These are phyloP conservation scores for Sebastes itinus DNA, from an alignment of 2,797 vertebrate species.

Conservation along the genomic window DNA sequence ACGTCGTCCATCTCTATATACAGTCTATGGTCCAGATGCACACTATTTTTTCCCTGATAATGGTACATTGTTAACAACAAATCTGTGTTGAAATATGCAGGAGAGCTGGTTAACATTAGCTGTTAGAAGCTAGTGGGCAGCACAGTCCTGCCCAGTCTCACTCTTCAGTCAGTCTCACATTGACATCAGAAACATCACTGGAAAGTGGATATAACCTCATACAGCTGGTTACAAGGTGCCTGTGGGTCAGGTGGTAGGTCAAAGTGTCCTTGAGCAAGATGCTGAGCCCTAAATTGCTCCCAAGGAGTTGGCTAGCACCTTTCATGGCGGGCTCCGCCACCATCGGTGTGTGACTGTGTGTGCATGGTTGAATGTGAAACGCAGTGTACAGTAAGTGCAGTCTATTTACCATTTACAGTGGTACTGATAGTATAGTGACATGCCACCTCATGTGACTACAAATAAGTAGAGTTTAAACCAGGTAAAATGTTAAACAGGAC, in stretches of 20 bases:
- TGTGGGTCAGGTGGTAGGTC: neutral
- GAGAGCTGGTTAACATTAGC: too few species aligned
- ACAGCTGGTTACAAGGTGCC: neutral
- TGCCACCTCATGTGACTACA: neutral
- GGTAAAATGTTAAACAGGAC: neutral
- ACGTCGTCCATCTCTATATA: fast-evolving
- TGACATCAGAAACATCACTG: neutral
- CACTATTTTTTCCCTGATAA: too few species aligned
- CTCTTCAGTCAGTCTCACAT: too few species aligned
- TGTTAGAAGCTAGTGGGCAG: too few species aligned
- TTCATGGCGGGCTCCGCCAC: neutral
- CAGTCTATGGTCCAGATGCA: too few species aligned
- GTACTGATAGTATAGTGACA: neutral
- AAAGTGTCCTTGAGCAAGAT: neutral
- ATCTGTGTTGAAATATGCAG: too few species aligned
- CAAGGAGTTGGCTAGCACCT: neutral
- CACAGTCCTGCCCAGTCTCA: too few species aligned
- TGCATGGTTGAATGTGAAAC: neutral
- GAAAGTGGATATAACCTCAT: neutral
- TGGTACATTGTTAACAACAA: too few species aligned
- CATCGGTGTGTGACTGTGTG: neutral
- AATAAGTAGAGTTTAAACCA: neutral
- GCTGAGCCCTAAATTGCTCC: neutral
- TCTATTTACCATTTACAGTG: neutral
- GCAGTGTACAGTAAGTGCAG: neutral